Evolutionary conservation across 1,140 invertebrate genomes (phyloP).

Genomic region (Drosophila navojoa): DNA sequence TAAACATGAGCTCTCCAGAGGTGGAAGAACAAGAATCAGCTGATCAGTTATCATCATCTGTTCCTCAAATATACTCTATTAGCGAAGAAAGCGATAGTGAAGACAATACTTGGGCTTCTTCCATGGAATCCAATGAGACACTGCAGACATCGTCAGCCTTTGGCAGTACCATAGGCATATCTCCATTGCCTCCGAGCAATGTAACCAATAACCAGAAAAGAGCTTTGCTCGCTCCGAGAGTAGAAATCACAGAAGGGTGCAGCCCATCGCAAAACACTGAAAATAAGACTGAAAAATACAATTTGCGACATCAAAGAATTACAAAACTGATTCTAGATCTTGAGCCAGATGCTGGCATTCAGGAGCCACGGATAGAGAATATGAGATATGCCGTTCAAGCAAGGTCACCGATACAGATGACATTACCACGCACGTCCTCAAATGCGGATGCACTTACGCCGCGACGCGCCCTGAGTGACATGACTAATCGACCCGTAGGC

Average conservation of each 20-base stretch:
- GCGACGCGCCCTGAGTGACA: conserved; percentile 2
- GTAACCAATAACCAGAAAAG: conserved; percentile 8
- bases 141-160: neutral
- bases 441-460: neutral
- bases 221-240: neutral
- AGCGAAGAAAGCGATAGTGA: conserved; percentile 35
- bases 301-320: neutral
- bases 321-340: neutral
- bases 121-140: neutral
- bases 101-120: neutral
- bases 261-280: neutral
- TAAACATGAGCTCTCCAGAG: neutral
- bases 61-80: conserved; percentile 19
- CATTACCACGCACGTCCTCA: neutral
- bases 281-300: conserved; percentile 1
- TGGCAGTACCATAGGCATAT: neutral
- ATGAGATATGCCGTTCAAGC: neutral
- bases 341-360: neutral
- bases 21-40: neutral
- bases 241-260: neutral
- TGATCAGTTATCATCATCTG: neutral
- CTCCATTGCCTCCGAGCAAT: conserved; percentile 1
- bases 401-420: conserved; percentile 6
- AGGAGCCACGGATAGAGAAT: conserved; percentile 9
- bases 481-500: neutral